Percentiles rank a stretch among this genome's conserved stretches.
These are phyloP conservation scores for Deilephila porcellus DNA, from an alignment of 2,888 invertebrate species.

Conservation along the genomic window DNA sequence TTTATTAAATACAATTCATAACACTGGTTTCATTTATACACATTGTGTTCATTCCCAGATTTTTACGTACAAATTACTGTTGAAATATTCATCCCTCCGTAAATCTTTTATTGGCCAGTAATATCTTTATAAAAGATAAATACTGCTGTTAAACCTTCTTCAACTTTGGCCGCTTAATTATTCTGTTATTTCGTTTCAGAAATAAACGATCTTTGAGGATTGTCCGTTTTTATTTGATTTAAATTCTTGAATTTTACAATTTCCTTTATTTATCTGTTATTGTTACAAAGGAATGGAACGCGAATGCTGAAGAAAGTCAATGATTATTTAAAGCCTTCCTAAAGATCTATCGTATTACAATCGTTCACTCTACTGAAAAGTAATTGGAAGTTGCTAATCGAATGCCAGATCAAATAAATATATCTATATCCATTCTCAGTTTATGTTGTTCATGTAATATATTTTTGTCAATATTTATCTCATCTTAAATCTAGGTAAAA, in stretches of 20 bases:
- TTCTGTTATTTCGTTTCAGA: constrained; percentile 3
- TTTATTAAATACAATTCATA: no score
- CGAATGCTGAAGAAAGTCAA: no score
- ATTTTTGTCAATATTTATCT: no score
- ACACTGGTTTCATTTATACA: no score
- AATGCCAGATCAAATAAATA: no score
- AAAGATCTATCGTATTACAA: no score
- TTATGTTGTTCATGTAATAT: no score
- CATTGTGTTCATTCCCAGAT: not conserved
- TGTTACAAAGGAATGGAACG: not conserved
- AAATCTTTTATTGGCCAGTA: constrained; percentile 10
- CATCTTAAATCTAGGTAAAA: no score
- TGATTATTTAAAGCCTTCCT: no score
- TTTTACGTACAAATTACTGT: not conserved
- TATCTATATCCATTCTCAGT: no score
- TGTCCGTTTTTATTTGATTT: not conserved
- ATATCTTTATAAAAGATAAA: constrained; percentile 19
- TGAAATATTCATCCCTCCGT: not conserved
- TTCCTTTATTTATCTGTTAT: not conserved
- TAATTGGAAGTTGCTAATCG: no score
- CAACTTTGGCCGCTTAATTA: not conserved
- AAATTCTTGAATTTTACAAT: not conserved
- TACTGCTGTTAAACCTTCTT: not conserved
- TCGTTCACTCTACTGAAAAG: no score
- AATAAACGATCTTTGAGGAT: not conserved